Percentiles rank a stretch among this genome's conserved stretches.
Conservation (phyloP, 2,797 vertebrate species). For the Netta rufina region DNA sequence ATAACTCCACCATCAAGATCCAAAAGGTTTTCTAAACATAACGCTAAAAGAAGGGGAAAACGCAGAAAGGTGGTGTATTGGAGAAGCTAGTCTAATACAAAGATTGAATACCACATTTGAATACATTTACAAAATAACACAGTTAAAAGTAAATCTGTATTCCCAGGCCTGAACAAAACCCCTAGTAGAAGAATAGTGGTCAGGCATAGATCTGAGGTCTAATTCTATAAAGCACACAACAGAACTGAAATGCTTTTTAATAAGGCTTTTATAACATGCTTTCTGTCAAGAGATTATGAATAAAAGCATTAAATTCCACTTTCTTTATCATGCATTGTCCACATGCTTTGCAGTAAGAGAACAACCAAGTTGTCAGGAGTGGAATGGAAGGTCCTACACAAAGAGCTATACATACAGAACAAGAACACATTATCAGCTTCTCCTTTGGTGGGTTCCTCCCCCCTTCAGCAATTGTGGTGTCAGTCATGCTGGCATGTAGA, state of each 20-base stretch:
- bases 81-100: background rate
- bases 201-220: background rate
- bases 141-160: background rate
- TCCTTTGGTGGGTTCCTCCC: background rate
- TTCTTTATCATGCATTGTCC: slow-evolving; percentile 21
- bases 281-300: background rate
- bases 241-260: background rate
- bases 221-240: background rate
- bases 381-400: slow-evolving; percentile 30
- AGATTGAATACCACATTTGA: background rate
- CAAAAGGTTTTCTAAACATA: background rate
- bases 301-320: slow-evolving; percentile 7
- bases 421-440: slow-evolving; percentile 53
- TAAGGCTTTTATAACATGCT: background rate
- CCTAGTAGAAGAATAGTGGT: background rate
- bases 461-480: background rate
- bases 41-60: background rate
- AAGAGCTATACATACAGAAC: slow-evolving; percentile 58
- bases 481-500: slow-evolving; percentile 13
- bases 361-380: slow-evolving; percentile 6
- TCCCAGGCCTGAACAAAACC: background rate
- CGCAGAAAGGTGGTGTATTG: background rate
- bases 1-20: background rate
- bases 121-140: background rate
- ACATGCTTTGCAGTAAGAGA: slow-evolving; percentile 39